Conservation (phyloP, 1,140 invertebrate genomes). For the Drosophila biarmipes region DNA sequence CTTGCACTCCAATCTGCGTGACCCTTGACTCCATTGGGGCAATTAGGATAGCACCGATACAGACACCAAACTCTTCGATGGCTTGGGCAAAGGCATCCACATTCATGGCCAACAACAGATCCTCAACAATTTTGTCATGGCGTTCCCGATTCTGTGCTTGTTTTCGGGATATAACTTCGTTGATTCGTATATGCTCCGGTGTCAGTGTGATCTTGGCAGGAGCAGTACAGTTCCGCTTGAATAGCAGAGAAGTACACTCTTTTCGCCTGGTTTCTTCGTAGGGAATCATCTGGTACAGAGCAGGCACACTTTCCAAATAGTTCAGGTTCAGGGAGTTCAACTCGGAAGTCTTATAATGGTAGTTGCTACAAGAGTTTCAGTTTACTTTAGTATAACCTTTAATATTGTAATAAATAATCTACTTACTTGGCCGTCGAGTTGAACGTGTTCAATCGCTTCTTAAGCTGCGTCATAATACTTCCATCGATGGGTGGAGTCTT, state of each 20-base stretch:
- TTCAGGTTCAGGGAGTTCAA: conserved; percentile 88
- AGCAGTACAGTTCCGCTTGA: conserved; percentile 62
- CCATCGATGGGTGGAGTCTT: conserved; percentile 32
- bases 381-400: not conserved
- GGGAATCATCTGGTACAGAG: conserved; percentile 87
- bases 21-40: conserved; percentile 8
- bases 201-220: conserved; percentile 54
- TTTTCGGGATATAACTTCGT: conserved; percentile 81
- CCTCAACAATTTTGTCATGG: conserved; percentile 71
- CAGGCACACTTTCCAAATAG: conserved; percentile 88
- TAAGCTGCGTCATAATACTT: conserved; percentile 38
- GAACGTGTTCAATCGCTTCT: conserved; percentile 48
- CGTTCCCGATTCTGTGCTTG: conserved; percentile 61
- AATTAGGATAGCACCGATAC: conserved; percentile 35
- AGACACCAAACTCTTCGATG: conserved; percentile 53
- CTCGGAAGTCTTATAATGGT: conserved; percentile 86
- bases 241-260: conserved; percentile 65
- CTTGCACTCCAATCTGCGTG: conserved; percentile 86
- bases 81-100: conserved; percentile 64
- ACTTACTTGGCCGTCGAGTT: conserved; percentile 71
- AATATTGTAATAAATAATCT: not conserved
- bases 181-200: conserved; percentile 58
- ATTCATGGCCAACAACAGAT: conserved; percentile 64
- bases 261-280: conserved; percentile 54
- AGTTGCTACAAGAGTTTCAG: conserved; percentile 8